Evolutionary conservation across 2,888 invertebrate genomes (phyloP), one percentile per base, ranked within the genome.

Genomic region (Yponomeuta malinellus): DNA sequence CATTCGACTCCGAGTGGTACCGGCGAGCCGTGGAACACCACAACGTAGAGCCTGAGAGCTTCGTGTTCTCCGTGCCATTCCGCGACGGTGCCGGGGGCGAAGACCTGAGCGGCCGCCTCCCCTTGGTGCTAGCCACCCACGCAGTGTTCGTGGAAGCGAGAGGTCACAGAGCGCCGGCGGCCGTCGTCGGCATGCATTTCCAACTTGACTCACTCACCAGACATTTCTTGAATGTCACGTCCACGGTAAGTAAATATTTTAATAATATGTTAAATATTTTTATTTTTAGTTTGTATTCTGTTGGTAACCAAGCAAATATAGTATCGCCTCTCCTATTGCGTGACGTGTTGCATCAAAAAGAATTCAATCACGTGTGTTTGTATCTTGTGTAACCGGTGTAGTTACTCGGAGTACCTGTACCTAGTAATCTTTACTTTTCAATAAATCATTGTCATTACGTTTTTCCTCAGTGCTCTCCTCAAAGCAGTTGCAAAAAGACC

Each of bases 121-220:
- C 96, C 2, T 82, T 97, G 71, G 96, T 98, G 2, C 96, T 97
- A 59, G 98, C 97, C n/a, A 97, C 97, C 0, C 97, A 97, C 84
- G 98, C 98, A 0, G 95, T 98, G 69, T 98, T 97, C 81, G 95
- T 97, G 33, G 96, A 97, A 80, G 95, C 95, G 73, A 94, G 96
- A 75, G 96, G 96, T 0, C 96, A 97, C 79, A 93, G 96, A 76
- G 97, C 97, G 0, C 97, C 97, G 0, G 97, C 96, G 0, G 98
- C 97, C 1, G 98, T 98, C 3, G 97, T 98, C n/a, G 98, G 98
- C 0, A 85, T 98, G 48, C 97, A 97, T 81, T 97, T 97, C 86
- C 96, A 96, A 76, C 95, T 98, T 81, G 95, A 96, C 8, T 96
- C 96, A 0, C 93, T 98, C 75, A 95, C 96, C 1, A 94, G 95